Base-by-base conservation (phyloP, 2,113 vertebrate species). In the Cyprinodon brontotheroides region DNA sequence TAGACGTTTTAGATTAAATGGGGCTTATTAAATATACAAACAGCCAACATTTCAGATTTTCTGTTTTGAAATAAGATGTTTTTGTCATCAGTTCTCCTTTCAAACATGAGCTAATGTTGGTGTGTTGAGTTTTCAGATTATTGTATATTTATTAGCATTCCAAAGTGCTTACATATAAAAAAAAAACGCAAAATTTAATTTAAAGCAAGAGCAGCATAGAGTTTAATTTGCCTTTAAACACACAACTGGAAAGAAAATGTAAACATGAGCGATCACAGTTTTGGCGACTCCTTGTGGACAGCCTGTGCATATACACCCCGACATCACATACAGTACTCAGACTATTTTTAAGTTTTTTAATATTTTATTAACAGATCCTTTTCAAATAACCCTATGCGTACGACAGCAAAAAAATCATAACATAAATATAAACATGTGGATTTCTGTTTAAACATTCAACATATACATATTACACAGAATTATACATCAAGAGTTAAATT, bases 351-450 rank as follows among this genome's bases (percentile, higher is more conserved):
- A 80, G 89, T 86, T 75, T 87, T 72, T 29, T 29, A 29, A 1
- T 68, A 68, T 60, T 94, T 93, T 93, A 94, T 94, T 94, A 92
- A 94, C 92, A 94, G 20, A 45, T 89, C n/a, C 86, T 90, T 63
- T 84, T 92, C 86, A 93, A 40, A 83, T 65, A 83, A 62, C 36
- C 29, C 82, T 78, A 38, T 45, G 37, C 77, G 63, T 57, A 57
- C 59, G 29, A 66, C 64, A 70, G 71, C 45, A 84, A 79, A 62
- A 71, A 48, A 72, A 45, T 63, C 17, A 72, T 2, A 87, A 76
- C 70, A 85, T 82, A 83, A 87, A 90, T 83, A 89, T 74, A 2
- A 79, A 81, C 50, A 22, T 43, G 53, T 70, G 29, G 69, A 68
- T 78, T 47, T 78, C 11, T 74, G 66, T 0, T 0, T 0, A 2